These are phyloP conservation scores for Meloidogyne chitwoodi DNA, from an alignment of 1,140 invertebrate species.

Conservation along the genomic window DNA sequence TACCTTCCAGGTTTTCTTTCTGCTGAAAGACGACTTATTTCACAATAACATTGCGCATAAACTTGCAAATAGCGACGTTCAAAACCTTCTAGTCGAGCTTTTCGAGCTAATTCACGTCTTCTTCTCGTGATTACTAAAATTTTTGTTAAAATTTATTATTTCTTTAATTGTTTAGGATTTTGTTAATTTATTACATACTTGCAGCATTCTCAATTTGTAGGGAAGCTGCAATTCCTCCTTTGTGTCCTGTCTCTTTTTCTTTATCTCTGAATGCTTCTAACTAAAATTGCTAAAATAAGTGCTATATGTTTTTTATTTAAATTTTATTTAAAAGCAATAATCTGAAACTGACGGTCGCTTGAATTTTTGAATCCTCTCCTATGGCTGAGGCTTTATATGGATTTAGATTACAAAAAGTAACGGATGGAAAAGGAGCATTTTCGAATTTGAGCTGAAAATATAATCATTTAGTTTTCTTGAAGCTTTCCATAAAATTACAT, in stretches of 20 bases:
- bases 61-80: conserved; percentile 50
- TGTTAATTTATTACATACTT: conserved; percentile 3
- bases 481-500: conserved; percentile 45
- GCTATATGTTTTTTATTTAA: background rate
- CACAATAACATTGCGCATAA: conserved; percentile 58
- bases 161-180: background rate
- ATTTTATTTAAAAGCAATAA: background rate
- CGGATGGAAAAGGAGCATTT: conserved; percentile 59
- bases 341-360: conserved; percentile 45
- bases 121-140: conserved; percentile 11
- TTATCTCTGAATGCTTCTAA: conserved; percentile 55
- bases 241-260: conserved; percentile 40
- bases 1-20: conserved; percentile 45
- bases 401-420: conserved; percentile 59
- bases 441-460: conserved; percentile 59
- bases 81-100: background rate
- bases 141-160: background rate
- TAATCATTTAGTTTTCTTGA: too few relatives aligned
- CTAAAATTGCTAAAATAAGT: conserved; percentile 27
- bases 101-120: conserved; percentile 7
- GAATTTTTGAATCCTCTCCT: conserved; percentile 46
- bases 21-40: conserved; percentile 51
- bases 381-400: conserved; percentile 57
- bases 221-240: conserved; percentile 51
- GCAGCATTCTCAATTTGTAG: conserved; percentile 17